Evolutionary conservation across 2,113 vertebrate genomes (phyloP).

Genomic region (Hiodon alosoides): DNA sequence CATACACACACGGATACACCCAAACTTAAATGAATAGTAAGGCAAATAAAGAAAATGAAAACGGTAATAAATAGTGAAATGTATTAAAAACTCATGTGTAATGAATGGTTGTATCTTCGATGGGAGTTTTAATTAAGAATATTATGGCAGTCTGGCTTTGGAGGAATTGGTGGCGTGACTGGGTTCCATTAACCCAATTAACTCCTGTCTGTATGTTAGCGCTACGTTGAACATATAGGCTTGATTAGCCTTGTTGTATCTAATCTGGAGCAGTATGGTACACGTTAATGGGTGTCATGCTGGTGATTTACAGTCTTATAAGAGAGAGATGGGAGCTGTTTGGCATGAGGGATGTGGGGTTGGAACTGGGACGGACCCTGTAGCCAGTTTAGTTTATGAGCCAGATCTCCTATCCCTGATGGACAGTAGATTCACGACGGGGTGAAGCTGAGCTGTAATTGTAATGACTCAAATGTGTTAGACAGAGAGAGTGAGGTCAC

Average conservation of each 20-base stretch:
- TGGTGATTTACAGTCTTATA: neutral
- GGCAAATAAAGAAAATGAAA: no score
- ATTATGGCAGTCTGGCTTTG: no score
- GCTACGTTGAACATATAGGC: neutral
- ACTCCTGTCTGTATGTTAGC: neutral
- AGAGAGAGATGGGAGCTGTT: neutral
- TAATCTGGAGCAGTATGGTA: neutral
- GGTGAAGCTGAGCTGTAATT: neutral
- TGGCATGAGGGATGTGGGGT: neutral
- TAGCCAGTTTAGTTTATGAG: conserved; percentile 58
- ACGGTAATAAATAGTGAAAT: no score
- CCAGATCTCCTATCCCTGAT: conserved; percentile 41
- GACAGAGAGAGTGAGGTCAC: no score
- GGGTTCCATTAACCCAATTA: neutral
- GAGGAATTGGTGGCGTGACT: no score
- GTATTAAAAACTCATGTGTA: no score
- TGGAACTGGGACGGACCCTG: conserved; percentile 25
- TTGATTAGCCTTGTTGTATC: neutral
- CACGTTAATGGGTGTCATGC: neutral
- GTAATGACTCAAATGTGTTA: neutral
- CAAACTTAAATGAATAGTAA: no score
- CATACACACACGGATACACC: no score
- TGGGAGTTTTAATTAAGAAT: no score
- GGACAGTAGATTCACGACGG: conserved; percentile 44
- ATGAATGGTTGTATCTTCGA: no score